Evolutionary conservation across 35 echinoderm and acorn worm genomes (phyloP).

Genomic region (Ophiothrix spiculata): DNA sequence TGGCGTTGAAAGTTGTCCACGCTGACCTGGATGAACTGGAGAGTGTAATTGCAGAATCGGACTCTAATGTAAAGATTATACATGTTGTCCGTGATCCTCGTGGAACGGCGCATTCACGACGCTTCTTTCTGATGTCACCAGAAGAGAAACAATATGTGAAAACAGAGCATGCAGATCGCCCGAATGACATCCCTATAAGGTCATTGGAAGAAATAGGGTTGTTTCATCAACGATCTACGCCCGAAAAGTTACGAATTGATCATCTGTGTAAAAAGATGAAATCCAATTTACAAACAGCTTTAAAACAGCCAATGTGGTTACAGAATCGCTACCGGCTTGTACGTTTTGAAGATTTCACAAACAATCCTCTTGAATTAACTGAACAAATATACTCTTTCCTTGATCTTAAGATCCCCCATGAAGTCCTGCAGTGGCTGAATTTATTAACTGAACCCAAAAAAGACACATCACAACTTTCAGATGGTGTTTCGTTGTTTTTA

Average conservation of each 20-base stretch:
- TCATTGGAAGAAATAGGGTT: not conserved
- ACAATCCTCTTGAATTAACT: conserved; percentile 29
- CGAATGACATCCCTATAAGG: not conserved
- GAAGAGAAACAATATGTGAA: not conserved
- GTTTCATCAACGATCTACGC: not conserved
- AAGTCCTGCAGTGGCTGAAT: conserved; percentile 50
- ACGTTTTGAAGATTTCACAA: conserved; percentile 66
- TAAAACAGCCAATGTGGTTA: conserved; percentile 53
- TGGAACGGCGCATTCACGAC: conserved; percentile 58
- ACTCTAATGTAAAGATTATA: conserved; percentile 65
- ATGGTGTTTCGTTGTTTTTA: conserved; percentile 35
- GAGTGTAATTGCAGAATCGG: conserved; percentile 27
- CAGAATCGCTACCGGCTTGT: conserved; percentile 59
- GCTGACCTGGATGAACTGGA: conserved; percentile 44
- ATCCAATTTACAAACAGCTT: conserved; percentile 45
- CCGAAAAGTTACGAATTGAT: conserved; percentile 44
- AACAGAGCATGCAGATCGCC: not conserved
- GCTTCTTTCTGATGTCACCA: not conserved
- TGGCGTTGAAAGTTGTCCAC: conserved; percentile 57
- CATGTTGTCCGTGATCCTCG: conserved; percentile 80
- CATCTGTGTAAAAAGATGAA: conserved; percentile 54
- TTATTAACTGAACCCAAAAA: conserved; percentile 32
- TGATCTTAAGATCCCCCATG: conserved; percentile 23
- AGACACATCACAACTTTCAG: not conserved
- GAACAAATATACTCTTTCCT: conserved; percentile 63